Base-by-base conservation (phyloP, 2,797 vertebrate species). In the Tauraco hartlaubi region DNA sequence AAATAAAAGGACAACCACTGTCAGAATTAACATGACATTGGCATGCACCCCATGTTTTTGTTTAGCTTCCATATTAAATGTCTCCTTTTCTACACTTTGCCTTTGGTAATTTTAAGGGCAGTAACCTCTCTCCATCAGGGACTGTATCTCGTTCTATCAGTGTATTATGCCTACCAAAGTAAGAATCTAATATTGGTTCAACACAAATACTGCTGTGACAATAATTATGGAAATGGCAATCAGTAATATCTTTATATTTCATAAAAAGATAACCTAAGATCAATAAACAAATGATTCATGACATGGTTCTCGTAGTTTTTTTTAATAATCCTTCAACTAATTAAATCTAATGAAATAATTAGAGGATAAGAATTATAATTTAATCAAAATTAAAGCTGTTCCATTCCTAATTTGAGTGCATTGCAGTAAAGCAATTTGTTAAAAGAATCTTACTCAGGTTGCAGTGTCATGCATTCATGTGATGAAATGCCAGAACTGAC, bases 401-500 rank as follows among this genome's bases (percentile, higher is more conserved):
- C 29, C 17, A 55, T 33, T 75, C 31, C 25, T 55, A 76, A 86
- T 68, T 72, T 58, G 46, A 79, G 43, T 64, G 21, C 20, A 69
- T 7, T 44, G 6, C 31, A 82, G 28, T 49, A 52, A 85, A 94
- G 54, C 15, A 82, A 16, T 69, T 73, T 75, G 41, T 58, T 92
- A 56, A 56, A 86, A 81, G 19, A 87, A 39, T 41, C 43, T n/a
- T 58, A 59, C 8, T 63, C 13, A 31, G 19, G 31, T 56, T 81
- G 76, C 28, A 66, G 28, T 48, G 61, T 43, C 55, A 73, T 39
- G 29, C 48, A 63, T 48, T 78, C 17, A 37, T 28, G 35, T 33
- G 37, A 51, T 52, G 41, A 86, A 94, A 63, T 52, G 21, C n/a
- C 33, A 90, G 63, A 82, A 95, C 33, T 75, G 66, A 78, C 69